A percentile compares a stretch with the other conserved stretches of the same genome.
phyloP scores from a whole-genome alignment of 2,888 invertebrate species.

The Apamea monoglypha region DNA sequence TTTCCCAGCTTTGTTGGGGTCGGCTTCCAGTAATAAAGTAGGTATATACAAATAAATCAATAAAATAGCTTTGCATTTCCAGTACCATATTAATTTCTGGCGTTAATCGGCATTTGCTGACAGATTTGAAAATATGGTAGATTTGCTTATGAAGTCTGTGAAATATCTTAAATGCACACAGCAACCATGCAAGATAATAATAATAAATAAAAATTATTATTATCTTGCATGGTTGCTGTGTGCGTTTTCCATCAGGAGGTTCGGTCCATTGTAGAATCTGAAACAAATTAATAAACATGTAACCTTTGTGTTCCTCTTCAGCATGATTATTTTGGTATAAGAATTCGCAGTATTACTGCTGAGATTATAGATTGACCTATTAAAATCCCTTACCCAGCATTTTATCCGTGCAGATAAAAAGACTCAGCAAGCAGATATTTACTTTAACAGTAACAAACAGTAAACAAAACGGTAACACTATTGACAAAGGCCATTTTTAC shows the following conservation, averaged over 20 bases:
- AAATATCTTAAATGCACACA: no score
- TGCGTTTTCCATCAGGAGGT: neutral
- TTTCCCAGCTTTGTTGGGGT: no score
- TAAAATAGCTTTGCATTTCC: neutral
- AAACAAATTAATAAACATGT: neutral
- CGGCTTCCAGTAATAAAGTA: no score
- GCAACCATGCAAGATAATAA: no score
- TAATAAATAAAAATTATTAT: no score
- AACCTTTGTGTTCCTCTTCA: neutral
- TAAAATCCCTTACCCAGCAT: neutral
- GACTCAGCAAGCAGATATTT: slow-evolving; percentile 4
- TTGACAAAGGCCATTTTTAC: slow-evolving; percentile 56
- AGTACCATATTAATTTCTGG: neutral
- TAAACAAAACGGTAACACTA: slow-evolving; percentile 28
- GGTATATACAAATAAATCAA: no score
- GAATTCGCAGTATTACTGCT: neutral
- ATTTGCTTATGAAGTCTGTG: neutral
- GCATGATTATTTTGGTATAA: neutral
- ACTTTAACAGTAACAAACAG: slow-evolving; percentile 14
- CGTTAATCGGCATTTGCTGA: neutral
- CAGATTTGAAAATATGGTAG: neutral
- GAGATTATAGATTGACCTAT: neutral
- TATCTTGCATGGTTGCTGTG: neutral
- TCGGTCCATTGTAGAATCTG: neutral
- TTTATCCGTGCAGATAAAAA: neutral